Base-by-base conservation (phyloP, 2,888 invertebrate genomes). In the Plagiodera versicolora region DNA sequence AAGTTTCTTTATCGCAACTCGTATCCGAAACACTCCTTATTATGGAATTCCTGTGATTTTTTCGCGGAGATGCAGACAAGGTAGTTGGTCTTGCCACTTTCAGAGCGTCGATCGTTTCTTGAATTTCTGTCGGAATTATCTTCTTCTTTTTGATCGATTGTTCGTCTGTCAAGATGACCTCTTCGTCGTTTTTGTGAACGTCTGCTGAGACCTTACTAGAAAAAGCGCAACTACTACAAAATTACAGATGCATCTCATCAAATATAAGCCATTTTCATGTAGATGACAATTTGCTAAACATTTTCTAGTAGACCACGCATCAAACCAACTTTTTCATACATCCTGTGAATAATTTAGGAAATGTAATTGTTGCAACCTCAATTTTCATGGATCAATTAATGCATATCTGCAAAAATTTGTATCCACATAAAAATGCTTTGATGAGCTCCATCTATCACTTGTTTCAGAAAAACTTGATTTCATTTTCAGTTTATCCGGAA, bases 121-220 rank as follows among this genome's bases (percentile, higher is more conserved):
- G 64, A 47, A 70, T 69, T 56, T 70, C 69, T 2, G 32, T 45
- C 2, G 69, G 68, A 45, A 70, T 69, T 8, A 28, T 11, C 24
- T 56, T 49, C 44, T 32, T 20, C 1, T 46, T 49, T 20, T 52
- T n/a, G n/a, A n/a, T 57, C 10, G 14, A 2, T 1, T 17, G 1
- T 9, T 44, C 45, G 14, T 39, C 62, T 1, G 58, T 28, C 30
- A 47, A 53, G 8, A 51, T 45, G 8, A 58, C 60, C 35, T 62
- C 59, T 57, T 61, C 61, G 17, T 48, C 52, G 28, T 57, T 35
- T 20, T 57, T 55, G 57, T 58, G 67, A 35, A 69, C 52, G 64
- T 70, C 68, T 48, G 68, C 58, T 61, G 64, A 61, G 63, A 66
- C 56, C 69, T 70, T 70, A 63, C 70, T 70, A 65, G 67, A 69